These are phyloP conservation scores for Magallana nippona DNA, from an alignment of 2,888 invertebrate genomes.

Conservation along the genomic window DNA sequence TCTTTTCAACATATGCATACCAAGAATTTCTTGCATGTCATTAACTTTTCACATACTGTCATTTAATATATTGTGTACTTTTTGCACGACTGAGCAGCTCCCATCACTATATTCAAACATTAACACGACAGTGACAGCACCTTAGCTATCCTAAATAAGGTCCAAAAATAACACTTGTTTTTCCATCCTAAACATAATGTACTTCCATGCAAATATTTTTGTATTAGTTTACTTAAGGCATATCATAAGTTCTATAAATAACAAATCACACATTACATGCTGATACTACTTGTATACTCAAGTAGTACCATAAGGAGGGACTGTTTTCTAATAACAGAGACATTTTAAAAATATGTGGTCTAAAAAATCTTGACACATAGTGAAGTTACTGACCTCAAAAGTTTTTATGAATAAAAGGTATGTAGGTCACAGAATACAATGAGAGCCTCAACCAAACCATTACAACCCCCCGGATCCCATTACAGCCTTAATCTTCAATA, in stretches of 20 bases:
- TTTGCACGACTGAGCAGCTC: constrained; percentile 8
- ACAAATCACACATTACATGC: too few relatives aligned
- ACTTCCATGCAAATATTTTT: too few relatives aligned
- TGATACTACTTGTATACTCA: too few relatives aligned
- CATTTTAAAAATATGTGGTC: not conserved
- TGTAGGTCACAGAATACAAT: constrained; percentile 10
- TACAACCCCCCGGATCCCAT: not conserved
- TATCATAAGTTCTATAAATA: too few relatives aligned
- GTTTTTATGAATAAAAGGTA: constrained; percentile 1
- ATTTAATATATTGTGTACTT: not conserved
- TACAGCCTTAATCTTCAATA: not conserved
- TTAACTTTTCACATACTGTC: constrained; percentile 23
- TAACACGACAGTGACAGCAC: not conserved
- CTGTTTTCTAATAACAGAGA: not conserved
- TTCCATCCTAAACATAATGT: not conserved
- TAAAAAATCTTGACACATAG: constrained; percentile 17
- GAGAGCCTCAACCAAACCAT: not conserved
- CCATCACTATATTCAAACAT: not conserved
- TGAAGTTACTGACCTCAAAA: constrained; percentile 9
- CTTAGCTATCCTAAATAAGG: not conserved
- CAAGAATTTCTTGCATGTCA: constrained; percentile 15
- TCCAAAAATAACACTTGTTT: not conserved
- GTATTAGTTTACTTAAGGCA: too few relatives aligned
- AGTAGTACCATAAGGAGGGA: not conserved
- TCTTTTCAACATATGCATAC: constrained; percentile 22